Base-by-base conservation (phyloP, 2,113 vertebrate genomes). In the Tonatia bakeri region DNA sequence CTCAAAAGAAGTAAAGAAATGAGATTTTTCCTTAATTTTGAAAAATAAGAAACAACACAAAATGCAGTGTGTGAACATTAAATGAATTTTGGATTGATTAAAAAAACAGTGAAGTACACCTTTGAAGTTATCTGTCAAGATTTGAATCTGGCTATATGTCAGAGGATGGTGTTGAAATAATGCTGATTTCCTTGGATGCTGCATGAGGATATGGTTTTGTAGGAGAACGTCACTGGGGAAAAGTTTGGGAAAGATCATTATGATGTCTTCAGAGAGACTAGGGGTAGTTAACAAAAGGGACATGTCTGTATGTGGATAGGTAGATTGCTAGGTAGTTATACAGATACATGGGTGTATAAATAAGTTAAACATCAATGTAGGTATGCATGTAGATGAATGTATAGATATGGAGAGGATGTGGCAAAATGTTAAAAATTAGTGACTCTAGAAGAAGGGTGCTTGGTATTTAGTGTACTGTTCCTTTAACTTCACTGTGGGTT, bases 181-280 rank as follows among this genome's bases (percentile, higher is more conserved):
- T 54, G 19, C 9, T 52, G 22, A 75, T 84, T 89, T 38, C 82
- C 4, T 84, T 64, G 75, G 17, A n/a, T 0, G 14, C 0, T 50
- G 0, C 2, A 61, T 38, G 47, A 17, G 83, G 31, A 16, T 54
- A 31, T 3, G 1, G 0, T 89, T 45, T 65, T 20, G 6, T 11
- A 87, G 19, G 67, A 91, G 17, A 82, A 91, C 43, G 3, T 26
- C 38, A 88, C 15, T 79, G 15, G 1, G 36, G 5, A 4, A 20
- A 17, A 3, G 16, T 45, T 79, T 92, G 56, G 33, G 40, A 56
- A 75, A 8, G 14, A 17, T 9, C 31, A 7, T 45, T 13, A 79
- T 54, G 20, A 40, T 65, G 12, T 28, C 24, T 28, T 82, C 50
- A 75, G 13, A 47, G 16, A 47, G 14, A 5, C 8, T 76, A 72